Conservation (phyloP, 2,888 invertebrate genomes). For the Platynereis dumerilii region DNA sequence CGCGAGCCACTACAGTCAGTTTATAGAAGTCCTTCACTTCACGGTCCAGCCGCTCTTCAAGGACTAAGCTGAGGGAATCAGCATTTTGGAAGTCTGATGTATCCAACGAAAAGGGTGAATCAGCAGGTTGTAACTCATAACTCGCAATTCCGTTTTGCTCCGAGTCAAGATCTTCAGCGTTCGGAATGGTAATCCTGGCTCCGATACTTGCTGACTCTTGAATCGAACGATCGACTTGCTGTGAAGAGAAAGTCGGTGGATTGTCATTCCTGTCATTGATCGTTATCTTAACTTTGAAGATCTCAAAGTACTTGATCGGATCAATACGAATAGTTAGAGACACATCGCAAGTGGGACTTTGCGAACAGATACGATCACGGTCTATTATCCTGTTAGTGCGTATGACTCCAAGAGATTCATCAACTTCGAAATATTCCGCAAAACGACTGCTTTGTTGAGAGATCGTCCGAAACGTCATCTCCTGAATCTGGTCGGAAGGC, state of each 20-base stretch:
- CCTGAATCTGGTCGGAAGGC: conserved; percentile 4
- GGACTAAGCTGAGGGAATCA: conserved; percentile 29
- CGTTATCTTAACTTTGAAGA: conserved; percentile 46
- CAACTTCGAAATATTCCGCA: conserved; percentile 14
- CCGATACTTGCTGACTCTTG: conserved; percentile 28
- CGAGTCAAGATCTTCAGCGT: conserved; percentile 35
- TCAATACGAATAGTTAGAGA: conserved; percentile 29
- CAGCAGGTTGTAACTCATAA: conserved; percentile 23
- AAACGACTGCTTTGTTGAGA: not conserved
- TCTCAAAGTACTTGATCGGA: conserved; percentile 36
- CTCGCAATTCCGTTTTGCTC: conserved; percentile 26
- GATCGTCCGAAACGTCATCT: conserved; percentile 23
- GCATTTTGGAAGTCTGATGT: conserved; percentile 29
- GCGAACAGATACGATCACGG: conserved; percentile 40
- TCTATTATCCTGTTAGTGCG: conserved; percentile 28
- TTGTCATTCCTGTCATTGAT: conserved; percentile 58
- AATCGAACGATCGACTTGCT: conserved; percentile 19
- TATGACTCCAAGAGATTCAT: conserved; percentile 30
- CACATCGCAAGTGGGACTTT: conserved; percentile 20
- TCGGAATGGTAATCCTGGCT: conserved; percentile 27
- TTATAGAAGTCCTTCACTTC: conserved; percentile 28
- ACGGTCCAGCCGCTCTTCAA: conserved; percentile 30
- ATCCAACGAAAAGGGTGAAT: conserved; percentile 28
- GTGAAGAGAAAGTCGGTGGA: conserved; percentile 45
- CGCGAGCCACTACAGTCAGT: conserved; percentile 28